Evolutionary conservation across 2,113 vertebrate species (phyloP).

Genomic region (Octodon degus): DNA sequence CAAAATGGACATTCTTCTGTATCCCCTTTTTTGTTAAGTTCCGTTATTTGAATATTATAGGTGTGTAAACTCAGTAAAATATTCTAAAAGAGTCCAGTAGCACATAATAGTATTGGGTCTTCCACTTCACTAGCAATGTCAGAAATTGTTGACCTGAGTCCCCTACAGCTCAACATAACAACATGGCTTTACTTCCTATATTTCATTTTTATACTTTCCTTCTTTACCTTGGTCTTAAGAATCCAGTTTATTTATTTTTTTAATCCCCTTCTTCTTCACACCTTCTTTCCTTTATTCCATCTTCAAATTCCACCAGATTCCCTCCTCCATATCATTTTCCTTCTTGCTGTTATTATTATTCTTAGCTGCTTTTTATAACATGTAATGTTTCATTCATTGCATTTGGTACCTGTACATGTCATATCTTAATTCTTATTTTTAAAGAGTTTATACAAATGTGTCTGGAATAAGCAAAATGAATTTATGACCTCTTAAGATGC

Average conservation of each 20-base stretch:
- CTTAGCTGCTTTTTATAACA: neutral
- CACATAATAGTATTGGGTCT: no score
- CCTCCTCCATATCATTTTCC: neutral
- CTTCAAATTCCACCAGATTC: neutral
- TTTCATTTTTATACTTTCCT: no score
- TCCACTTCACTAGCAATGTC: no score
- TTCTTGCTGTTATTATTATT: neutral
- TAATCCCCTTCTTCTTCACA: neutral
- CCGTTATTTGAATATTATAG: no score
- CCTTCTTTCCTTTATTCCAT: neutral
- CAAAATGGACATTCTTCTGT: no score
- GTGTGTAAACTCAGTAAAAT: no score
- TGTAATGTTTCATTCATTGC: neutral
- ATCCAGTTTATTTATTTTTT: neutral
- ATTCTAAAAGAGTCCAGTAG: no score
- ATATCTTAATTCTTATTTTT: neutral
- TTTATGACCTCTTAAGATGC: neutral
- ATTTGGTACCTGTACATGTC: neutral
- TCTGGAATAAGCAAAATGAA: constrained; percentile 40
- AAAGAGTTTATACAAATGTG: neutral
- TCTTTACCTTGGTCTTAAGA: no score
- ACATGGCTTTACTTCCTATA: no score
- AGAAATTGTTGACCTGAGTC: no score
- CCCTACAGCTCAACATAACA: no score
- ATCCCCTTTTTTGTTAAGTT: no score